Conservation (phyloP, 2,113 vertebrate species). For the Coptodon rendalli region DNA sequence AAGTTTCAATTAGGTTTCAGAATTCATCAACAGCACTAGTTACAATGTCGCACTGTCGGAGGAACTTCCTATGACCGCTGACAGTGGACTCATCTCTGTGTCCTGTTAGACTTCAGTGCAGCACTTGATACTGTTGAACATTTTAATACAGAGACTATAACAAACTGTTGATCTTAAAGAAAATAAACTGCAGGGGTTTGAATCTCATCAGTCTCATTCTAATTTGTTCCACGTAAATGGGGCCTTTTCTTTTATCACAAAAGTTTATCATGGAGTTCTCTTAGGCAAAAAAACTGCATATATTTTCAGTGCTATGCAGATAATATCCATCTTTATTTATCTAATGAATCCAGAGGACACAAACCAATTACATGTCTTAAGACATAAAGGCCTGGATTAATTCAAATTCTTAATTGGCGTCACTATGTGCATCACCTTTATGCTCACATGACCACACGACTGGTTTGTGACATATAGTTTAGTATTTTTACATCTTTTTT, state of each 20-base stretch:
- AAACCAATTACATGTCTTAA: neutral
- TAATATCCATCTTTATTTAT: neutral
- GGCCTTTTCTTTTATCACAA: neutral
- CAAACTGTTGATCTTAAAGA: neutral
- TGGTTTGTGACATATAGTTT: neutral
- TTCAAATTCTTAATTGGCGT: neutral
- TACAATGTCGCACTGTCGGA: neutral
- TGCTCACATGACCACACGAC: neutral
- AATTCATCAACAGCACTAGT: neutral
- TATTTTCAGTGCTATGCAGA: neutral
- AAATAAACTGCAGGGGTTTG: neutral
- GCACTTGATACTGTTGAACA: neutral
- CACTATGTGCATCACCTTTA: neutral
- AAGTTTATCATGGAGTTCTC: neutral
- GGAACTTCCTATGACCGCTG: neutral
- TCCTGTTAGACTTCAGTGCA: neutral
- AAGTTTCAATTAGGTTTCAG: neutral
- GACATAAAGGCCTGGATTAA: neutral
- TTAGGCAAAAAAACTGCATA: neutral
- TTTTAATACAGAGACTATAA: neutral
- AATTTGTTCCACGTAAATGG: neutral
- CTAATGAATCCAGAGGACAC: neutral
- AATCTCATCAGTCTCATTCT: neutral
- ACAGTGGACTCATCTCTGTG: rapidly evolving
- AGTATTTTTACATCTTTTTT: neutral